A percentile compares a stretch with the other conserved stretches of the same genome.
These are phyloP conservation scores for Synanthedon vespiformis DNA, from an alignment of 2,888 invertebrate species.

Conservation along the genomic window DNA sequence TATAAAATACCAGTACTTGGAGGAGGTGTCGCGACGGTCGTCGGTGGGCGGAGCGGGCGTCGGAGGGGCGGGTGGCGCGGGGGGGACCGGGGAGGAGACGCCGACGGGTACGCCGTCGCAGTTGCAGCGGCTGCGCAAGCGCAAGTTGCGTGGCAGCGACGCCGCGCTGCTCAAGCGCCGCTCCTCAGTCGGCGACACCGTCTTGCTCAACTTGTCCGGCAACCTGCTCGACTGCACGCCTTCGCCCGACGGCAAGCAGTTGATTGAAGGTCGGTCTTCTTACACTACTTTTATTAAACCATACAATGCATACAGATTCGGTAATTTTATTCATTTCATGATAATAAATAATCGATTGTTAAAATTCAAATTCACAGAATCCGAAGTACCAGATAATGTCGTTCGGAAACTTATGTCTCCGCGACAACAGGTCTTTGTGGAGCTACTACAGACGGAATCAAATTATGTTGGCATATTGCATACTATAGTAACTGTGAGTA, in stretches of 20 bases:
- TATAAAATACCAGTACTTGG: conserved; percentile 38
- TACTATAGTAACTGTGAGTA: conserved; percentile 87
- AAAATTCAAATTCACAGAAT: conserved; percentile 36
- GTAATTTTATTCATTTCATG: neutral
- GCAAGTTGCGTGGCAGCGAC: conserved; percentile 76
- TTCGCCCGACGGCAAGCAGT: conserved; percentile 79
- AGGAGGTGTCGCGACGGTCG: conserved; percentile 61
- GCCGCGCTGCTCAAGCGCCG: conserved; percentile 81
- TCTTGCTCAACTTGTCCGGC: conserved; percentile 85
- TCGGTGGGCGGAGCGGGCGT: conserved; percentile 43
- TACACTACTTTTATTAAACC: too few species aligned
- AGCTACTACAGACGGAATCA: conserved; percentile 95
- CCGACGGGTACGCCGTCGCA: conserved; percentile 42
- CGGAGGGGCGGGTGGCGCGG: conserved; percentile 10
- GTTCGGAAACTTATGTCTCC: conserved; percentile 78
- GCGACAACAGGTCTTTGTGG: conserved; percentile 87
- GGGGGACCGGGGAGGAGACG: conserved; percentile 7
- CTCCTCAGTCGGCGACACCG: conserved; percentile 88
- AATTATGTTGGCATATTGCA: conserved; percentile 97
- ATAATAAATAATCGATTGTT: neutral
- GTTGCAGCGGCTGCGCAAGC: conserved; percentile 76
- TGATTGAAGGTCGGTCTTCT: conserved; percentile 50
- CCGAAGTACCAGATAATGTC: conserved; percentile 71
- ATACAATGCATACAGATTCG: too few species aligned
- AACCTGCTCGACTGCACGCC: conserved; percentile 91